A percentile compares a stretch with the other conserved stretches of the same genome.
phyloP scores from a whole-genome alignment of 2,113 vertebrate genomes.

The Oreochromis tanganicae region DNA sequence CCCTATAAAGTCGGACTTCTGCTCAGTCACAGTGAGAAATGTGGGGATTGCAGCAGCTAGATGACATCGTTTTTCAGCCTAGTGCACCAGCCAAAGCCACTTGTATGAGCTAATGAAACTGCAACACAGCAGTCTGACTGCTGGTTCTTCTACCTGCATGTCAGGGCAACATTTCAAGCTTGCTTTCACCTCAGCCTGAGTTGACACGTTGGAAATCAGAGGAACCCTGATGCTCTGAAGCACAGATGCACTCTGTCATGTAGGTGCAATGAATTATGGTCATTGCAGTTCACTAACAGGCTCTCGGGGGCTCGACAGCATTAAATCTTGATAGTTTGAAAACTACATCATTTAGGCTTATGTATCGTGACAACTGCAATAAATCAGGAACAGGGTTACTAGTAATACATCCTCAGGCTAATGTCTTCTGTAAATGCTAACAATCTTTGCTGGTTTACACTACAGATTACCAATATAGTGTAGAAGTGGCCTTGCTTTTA shows the following conservation, averaged over 20 bases:
- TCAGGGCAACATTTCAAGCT: conserved; percentile 11
- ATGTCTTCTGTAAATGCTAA: not conserved
- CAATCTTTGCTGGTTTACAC: not conserved
- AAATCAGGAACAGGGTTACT: conserved; percentile 29
- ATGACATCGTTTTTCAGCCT: not conserved
- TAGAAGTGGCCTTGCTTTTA: not conserved
- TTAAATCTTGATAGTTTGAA: conserved; percentile 40
- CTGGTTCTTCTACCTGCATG: not conserved
- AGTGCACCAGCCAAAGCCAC: not conserved
- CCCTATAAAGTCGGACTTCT: not conserved
- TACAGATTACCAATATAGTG: not conserved
- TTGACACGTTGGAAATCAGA: conserved; percentile 24
- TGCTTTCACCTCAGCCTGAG: not conserved
- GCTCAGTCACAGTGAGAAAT: not conserved
- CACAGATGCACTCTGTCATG: conserved; percentile 20
- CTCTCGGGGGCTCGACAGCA: not conserved
- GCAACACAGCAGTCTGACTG: not conserved
- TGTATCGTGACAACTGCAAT: conserved; percentile 1
- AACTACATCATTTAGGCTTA: conserved; percentile 11
- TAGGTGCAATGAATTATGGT: conserved; percentile 35
- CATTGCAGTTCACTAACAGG: conserved; percentile 24
- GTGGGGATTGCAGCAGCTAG: not conserved
- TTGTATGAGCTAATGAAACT: not conserved
- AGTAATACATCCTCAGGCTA: not conserved
- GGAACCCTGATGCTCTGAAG: not conserved